Evolutionary conservation across 1,140 invertebrate genomes (phyloP), one percentile per base, ranked within the genome.

Genomic region (Orius laevigatus): DNA sequence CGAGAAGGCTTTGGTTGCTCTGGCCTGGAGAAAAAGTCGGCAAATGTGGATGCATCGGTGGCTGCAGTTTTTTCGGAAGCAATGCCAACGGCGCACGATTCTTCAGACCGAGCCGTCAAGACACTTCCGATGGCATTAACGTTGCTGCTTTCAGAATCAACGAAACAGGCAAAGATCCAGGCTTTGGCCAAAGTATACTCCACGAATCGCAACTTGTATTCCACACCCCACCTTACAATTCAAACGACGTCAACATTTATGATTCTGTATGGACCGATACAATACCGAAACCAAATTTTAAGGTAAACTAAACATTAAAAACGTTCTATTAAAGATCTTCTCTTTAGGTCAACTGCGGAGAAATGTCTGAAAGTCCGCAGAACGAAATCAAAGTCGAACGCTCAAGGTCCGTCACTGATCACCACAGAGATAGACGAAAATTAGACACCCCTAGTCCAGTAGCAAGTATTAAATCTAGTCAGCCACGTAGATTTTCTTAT

Each of bases 1-100:
- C 79, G 0, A 91, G 88, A 63, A 72, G 89, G 51, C 67, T 98
- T 6, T 94, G 90, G 87, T 97, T 98, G 61, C 64, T 98, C 1
- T 98, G 93, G 92, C 75, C 79, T 1, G 70, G 69, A 53, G 77
- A 82, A 57, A 68, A 72, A 53, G 66, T 69, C 5, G 72, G 73
- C n/a, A 84, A 81, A 55, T 98, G 95, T 65, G 93, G 91, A 0
- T 98, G 95, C 66, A 81, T 86, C 36, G 94, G 94, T 2, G 91
- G 91, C 1, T 96, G 89, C 61, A 68, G 70, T 11, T 98, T 98
- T 66, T 98, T 98, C 64, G 92, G 91, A 3, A 80, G 72, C 39
- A 91, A 90, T 62, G 70, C 70, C 56, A 92, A 92, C 62, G 90
- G 91, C 1, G 62, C 76, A 14, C 77, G 75, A 55, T 93, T 95